Evolutionary conservation across 1,140 invertebrate genomes (phyloP).

Genomic region (Drosophila hydei): DNA sequence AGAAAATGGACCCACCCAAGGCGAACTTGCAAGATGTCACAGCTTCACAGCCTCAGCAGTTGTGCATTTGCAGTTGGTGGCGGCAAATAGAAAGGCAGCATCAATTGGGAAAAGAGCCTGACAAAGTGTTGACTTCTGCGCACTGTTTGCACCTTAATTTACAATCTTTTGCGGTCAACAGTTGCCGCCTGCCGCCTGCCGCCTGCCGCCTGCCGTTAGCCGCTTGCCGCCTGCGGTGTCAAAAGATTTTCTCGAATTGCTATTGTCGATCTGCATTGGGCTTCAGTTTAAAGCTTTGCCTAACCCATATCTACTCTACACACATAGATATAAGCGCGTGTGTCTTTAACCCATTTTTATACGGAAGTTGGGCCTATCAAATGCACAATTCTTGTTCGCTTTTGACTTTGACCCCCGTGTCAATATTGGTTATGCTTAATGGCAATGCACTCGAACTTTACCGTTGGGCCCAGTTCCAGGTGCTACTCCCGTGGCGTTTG

Average conservation of each 20-base stretch:
- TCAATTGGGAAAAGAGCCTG: conserved; percentile 31
- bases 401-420: conserved; percentile 47
- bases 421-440: conserved; percentile 47
- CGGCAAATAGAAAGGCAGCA: conserved; percentile 59
- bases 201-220: background rate
- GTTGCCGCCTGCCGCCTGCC: conserved; percentile 20
- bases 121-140: conserved; percentile 38
- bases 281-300: conserved; percentile 34
- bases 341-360: conserved; percentile 54
- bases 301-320: conserved; percentile 25
- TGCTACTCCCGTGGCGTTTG: conserved; percentile 62
- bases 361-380: conserved; percentile 52
- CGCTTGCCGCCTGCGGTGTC: conserved; percentile 21
- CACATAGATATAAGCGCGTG: conserved; percentile 12
- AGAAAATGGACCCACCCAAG: conserved; percentile 25
- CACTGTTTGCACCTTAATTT: conserved; percentile 77
- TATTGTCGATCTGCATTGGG: conserved; percentile 7
- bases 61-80: conserved; percentile 51
- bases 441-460: conserved; percentile 41
- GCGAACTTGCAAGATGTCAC: conserved; percentile 8
- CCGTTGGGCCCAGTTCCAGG: conserved; percentile 38
- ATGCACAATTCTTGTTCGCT: conserved; percentile 71
- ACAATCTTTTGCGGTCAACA: conserved; percentile 73
- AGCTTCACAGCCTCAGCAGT: conserved; percentile 31
- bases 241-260: conserved; percentile 10